Conservation (phyloP, 2,113 vertebrate genomes). For the Orthochromis indermauri region DNA sequence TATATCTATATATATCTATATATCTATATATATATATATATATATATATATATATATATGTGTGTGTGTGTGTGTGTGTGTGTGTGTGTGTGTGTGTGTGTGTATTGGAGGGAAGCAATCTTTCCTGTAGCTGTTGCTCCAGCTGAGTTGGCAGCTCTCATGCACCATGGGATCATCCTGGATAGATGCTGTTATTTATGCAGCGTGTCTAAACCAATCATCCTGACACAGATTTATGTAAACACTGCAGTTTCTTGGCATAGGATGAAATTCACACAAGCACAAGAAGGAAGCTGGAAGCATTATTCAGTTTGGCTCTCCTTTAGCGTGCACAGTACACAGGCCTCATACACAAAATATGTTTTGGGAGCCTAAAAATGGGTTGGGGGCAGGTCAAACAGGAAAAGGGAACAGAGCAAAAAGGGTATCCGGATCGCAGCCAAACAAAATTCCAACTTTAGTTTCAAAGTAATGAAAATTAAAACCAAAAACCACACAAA, state of each 20-base stretch:
- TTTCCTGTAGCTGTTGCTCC: conserved; percentile 24
- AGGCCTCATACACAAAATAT: background rate
- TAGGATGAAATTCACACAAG: conserved; percentile 5
- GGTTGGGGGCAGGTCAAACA: background rate
- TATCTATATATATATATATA: too few species aligned
- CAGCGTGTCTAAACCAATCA: conserved; percentile 61
- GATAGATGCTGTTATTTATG: conserved; percentile 57
- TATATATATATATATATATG: too few species aligned
- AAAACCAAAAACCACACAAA: background rate
- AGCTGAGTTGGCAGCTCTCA: conserved; percentile 42
- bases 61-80: too few species aligned
- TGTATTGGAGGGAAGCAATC: background rate
- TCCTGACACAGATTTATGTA: conserved; percentile 52
- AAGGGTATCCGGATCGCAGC: background rate
- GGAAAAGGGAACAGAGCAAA: background rate
- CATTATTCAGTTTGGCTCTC: conserved; percentile 25
- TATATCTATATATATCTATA: too few species aligned
- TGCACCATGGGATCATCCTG: conserved; percentile 52
- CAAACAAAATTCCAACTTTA: background rate
- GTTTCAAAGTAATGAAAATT: background rate
- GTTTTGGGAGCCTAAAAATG: background rate
- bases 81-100: background rate
- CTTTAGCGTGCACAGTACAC: background rate
- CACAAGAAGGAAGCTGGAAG: conserved; percentile 16
- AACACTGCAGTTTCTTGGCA: conserved; percentile 56